Evolutionary conservation across 2,113 vertebrate species (phyloP).

Genomic region (Labrus mixtus): DNA sequence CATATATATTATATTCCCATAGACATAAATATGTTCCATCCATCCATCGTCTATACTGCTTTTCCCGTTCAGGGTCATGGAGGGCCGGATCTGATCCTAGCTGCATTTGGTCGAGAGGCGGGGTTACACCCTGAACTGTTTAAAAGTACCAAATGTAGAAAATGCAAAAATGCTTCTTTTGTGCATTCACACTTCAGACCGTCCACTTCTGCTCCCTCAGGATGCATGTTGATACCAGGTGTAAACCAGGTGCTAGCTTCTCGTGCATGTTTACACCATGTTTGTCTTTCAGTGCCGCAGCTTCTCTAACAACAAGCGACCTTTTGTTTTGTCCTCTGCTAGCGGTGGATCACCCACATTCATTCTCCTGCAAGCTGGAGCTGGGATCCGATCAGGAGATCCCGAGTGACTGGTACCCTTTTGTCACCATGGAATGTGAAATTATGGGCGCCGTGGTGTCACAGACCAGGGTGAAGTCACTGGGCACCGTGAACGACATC

Average conservation of each 20-base stretch:
- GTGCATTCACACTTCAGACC: background rate
- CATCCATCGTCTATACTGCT: too few relatives aligned
- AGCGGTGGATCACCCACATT: slow-evolving; percentile 94
- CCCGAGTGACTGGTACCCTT: slow-evolving; percentile 93
- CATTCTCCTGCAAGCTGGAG: slow-evolving; percentile 94
- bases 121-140: too few relatives aligned
- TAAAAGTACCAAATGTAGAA: too few relatives aligned
- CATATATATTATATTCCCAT: too few relatives aligned
- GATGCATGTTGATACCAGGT: background rate
- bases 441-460: slow-evolving; percentile 88
- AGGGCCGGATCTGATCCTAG: too few relatives aligned
- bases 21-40: too few relatives aligned
- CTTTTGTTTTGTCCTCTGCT: slow-evolving; percentile 50
- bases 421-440: slow-evolving; percentile 91
- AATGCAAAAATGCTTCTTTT: too few relatives aligned
- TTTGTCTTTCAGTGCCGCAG: slow-evolving; percentile 22
- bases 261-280: background rate
- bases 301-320: slow-evolving; percentile 20
- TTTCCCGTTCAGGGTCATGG: too few relatives aligned
- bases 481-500: slow-evolving; percentile 91
- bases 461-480: slow-evolving; percentile 87
- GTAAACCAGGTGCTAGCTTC: background rate
- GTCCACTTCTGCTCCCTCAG: background rate
- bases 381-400: slow-evolving; percentile 97
- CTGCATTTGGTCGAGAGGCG: too few relatives aligned